Base-by-base conservation (phyloP, 2,113 vertebrate genomes). In the Thalassarche chlororhynchos region DNA sequence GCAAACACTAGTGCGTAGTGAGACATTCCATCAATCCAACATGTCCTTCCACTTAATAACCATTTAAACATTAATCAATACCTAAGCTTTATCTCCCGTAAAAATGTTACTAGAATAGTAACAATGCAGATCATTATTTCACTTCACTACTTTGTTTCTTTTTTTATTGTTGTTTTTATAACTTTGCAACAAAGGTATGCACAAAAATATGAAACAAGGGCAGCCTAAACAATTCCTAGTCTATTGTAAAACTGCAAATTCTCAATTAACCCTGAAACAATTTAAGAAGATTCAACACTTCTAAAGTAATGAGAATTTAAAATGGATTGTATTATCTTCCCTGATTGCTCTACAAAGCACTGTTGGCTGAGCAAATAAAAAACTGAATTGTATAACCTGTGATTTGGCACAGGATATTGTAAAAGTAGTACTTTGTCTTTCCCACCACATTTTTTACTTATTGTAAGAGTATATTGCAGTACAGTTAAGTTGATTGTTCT, bases 301-400 rank as follows among this genome's bases (percentile, higher is more conserved):
- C 75, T 89, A 24, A 97, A 89, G 94, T 94, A 96, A 97, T 92
- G 92, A 95, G 92, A 92, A 92, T 89, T 93, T 93, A 96, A 97
- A 97, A 94, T 90, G 90, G 91, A 79, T 94, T 46, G 5, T 84
- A 84, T 93, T 97, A 96, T 92, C 94, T 97, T 88, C 84, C 58
- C 90, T 93, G 96, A 96, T 95, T 91, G 90, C 74, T 88, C 91
- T 78, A 64, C 89, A 95, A 91, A 95, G 84, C 90, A 60, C 90
- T 89, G 69, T 91, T 94, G 89, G 88, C 89, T 95, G 86, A 60
- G 89, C 74, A 96, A 95, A 96, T 95, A 81, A 90, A 91, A 94
- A 94, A 36, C 32, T 9, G 83, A 88, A 90, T 96, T 64, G 92
- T 89, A 70, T 40, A 93, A 85, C 88, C 91, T 65, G 74, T 84